A percentile compares a stretch with the other conserved stretches of the same genome.
Conservation (phyloP, 2,888 invertebrate species). For the Polymixis flavicincta region DNA sequence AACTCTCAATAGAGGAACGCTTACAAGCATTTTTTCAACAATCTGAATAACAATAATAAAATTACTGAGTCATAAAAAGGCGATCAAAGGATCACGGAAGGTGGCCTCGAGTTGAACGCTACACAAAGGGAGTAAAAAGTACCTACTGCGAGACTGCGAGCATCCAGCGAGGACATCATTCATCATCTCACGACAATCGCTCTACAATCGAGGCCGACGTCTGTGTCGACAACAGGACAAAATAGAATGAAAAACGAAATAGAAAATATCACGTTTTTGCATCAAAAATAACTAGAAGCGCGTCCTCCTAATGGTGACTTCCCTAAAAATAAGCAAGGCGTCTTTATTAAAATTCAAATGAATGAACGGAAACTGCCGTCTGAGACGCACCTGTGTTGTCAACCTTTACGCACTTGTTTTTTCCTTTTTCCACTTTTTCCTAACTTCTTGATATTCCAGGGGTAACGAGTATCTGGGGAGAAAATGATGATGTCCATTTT, state of each 20-base stretch:
- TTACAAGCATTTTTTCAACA: conserved; percentile 74
- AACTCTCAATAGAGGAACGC: conserved; percentile 71
- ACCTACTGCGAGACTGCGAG: conserved; percentile 57
- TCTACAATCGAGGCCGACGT: conserved; percentile 57
- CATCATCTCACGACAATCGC: conserved; percentile 73
- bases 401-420: conserved; percentile 43
- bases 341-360: conserved; percentile 76
- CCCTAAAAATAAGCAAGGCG: conserved; percentile 7
- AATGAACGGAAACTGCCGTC: conserved; percentile 67
- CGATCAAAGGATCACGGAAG: conserved; percentile 75
- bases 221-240: conserved; percentile 53
- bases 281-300: conserved; percentile 14
- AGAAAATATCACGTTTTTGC: conserved; percentile 40
- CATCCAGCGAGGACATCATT: conserved; percentile 75
- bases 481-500: conserved; percentile 70
- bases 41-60: conserved; percentile 78
- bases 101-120: conserved; percentile 73
- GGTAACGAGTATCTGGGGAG: conserved; percentile 57
- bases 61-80: conserved; percentile 79
- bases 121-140: conserved; percentile 77
- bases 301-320: too few relatives aligned
- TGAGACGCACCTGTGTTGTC: conserved; percentile 69
- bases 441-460: conserved; percentile 60
- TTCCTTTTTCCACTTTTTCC: conserved; percentile 67
- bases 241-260: conserved; percentile 55